Evolutionary conservation across 2,888 invertebrate genomes (phyloP), one percentile per base, ranked within the genome.

Genomic region (Ormyrus thymus): DNA sequence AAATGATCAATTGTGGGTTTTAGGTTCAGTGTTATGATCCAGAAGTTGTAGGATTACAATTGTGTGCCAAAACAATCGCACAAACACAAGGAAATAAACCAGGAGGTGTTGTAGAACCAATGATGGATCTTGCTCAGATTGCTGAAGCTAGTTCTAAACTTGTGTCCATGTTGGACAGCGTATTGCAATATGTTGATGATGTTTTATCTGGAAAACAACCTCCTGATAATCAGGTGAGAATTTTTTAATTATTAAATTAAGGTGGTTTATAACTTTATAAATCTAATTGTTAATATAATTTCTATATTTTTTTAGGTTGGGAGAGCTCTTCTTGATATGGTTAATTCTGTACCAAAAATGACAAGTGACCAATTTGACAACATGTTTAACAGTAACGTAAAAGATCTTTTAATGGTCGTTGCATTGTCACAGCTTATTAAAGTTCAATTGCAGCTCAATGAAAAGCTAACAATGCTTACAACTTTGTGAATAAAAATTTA

Each of bases 351-450:
- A 82, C 98, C 98, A 64, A 95, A 96, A 88, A 97, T 99, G 93
- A 94, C 94, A 45, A 93, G 94, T 74, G 97, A 97, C 87, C 95
- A 97, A 88, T 97, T 98, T 90, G 97, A 97, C 56, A 95, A 96
- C 85, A 97, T 98, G 94, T 95, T 99, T 90, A 98, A 98, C 89
- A 95, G 97, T 84, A 97, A 97, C 87, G 96, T 98, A 89, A 98
- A 99, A 91, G 99, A 99, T 92, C 93, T 99, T 85, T 92, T 99
- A 86, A 99, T 99, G 99, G 97, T 97, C 59, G 95, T 98, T 85
- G 98, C 98, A 62, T 92, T 99, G 80, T 97, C 98, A 11, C 98
- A 98, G 88, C 92, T 99, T 80, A 97, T 98, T 87, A 97, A 98
- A 91, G 98, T 98, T 1, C 98, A 99, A 91, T 93, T 99, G 86